These are phyloP conservation scores for Gouania willdenowi DNA, from an alignment of 2,797 vertebrate species.

Conservation along the genomic window DNA sequence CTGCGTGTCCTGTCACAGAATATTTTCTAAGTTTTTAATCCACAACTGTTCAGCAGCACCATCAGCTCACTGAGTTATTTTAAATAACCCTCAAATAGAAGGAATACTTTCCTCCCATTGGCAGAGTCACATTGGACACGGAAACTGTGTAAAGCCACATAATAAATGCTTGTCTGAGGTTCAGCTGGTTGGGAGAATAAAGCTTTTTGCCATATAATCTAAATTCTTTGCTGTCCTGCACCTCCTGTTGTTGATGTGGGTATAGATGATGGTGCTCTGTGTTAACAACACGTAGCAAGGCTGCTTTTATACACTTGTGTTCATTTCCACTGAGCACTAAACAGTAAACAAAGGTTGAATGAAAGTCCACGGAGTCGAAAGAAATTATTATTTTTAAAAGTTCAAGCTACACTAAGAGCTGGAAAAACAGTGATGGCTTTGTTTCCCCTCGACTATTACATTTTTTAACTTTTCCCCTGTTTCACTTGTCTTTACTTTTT, in stretches of 20 bases:
- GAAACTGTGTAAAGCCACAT: slow-evolving; percentile 56
- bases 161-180: slow-evolving; percentile 56
- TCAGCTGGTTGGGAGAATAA: slow-evolving; percentile 33
- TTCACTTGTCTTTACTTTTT: no score
- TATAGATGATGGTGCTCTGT: slow-evolving; percentile 32
- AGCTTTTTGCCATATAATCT: slow-evolving; percentile 51
- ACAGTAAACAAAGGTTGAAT: slow-evolving; percentile 1
- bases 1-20: slow-evolving; percentile 53
- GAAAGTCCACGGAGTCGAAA: not conserved
- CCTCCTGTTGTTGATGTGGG: slow-evolving; percentile 37
- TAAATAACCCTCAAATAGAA: slow-evolving; percentile 24
- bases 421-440: no score
- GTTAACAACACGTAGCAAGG: slow-evolving; percentile 32
- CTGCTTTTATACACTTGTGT: slow-evolving; percentile 25
- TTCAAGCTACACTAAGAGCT: no score
- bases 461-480: no score
- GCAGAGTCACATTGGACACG: slow-evolving; percentile 33
- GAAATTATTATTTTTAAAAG: no score
- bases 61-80: slow-evolving; percentile 36
- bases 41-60: slow-evolving; percentile 33
- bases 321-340: slow-evolving; percentile 6
- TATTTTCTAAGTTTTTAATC: slow-evolving; percentile 50
- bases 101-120: slow-evolving; percentile 42
- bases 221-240: slow-evolving; percentile 63
- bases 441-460: no score